phyloP scores from a whole-genome alignment of 1,140 invertebrate species.

The Trachymyrmex septentrionalis region DNA sequence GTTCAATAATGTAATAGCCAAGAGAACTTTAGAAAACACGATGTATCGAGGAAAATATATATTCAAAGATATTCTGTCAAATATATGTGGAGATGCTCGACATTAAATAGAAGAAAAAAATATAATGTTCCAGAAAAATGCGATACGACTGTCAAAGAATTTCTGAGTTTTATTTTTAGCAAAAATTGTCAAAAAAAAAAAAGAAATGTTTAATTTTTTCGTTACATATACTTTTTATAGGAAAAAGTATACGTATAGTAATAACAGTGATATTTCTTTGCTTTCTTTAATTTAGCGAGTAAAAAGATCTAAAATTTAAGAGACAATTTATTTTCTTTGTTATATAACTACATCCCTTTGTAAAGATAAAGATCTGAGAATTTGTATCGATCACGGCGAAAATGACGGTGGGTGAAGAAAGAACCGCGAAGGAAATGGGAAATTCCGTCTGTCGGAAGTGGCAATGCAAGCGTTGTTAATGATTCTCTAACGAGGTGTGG shows the following conservation, averaged over 20 bases:
- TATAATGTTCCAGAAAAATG: neutral
- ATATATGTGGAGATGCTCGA: neutral
- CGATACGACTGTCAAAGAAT: neutral
- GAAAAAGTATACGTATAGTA: neutral
- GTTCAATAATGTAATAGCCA: neutral
- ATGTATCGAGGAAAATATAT: neutral
- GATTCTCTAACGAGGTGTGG: conserved; percentile 82
- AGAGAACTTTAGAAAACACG: neutral
- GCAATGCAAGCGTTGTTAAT: conserved; percentile 78
- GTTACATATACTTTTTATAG: neutral
- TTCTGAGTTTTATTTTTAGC: neutral
- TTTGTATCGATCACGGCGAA: neutral
- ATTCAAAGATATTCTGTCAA: neutral
- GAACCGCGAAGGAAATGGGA: conserved; percentile 45
- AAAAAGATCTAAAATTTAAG: neutral
- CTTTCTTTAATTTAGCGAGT: neutral
- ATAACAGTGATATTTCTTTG: neutral
- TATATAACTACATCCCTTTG: neutral
- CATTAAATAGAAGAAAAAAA: neutral
- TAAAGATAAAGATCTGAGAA: conserved; percentile 10
- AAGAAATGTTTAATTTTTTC: neutral
- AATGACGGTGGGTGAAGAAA: conserved; percentile 5
- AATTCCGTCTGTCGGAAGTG: conserved; percentile 61
- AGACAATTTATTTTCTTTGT: conserved; percentile 7
- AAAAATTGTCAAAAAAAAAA: neutral